Evolutionary conservation across 2,888 invertebrate species (phyloP).

Genomic region (Philonicus albiceps): DNA sequence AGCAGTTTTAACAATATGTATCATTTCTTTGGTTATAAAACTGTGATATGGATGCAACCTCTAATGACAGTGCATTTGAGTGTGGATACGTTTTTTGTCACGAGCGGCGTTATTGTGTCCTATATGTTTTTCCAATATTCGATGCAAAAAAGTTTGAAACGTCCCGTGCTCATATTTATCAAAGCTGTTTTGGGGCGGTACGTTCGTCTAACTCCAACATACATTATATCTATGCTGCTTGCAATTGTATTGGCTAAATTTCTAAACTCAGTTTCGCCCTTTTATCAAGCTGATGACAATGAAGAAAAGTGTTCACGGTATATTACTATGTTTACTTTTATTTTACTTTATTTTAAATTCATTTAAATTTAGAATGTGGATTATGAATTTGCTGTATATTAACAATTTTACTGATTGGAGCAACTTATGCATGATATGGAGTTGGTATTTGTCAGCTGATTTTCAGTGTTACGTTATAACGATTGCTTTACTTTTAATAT

Average conservation of each 20-base stretch:
- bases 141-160: slow-evolving; percentile 45
- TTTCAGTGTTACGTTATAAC: slow-evolving; percentile 50
- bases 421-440: slow-evolving; percentile 50
- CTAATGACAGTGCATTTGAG: slow-evolving; percentile 63
- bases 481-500: background rate
- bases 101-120: slow-evolving; percentile 49
- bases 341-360: background rate
- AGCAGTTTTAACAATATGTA: slow-evolving; percentile 61
- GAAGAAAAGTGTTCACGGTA: slow-evolving; percentile 61
- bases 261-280: slow-evolving; percentile 51
- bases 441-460: slow-evolving; percentile 46
- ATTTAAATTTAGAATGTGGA: slow-evolving; percentile 61
- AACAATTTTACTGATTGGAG: slow-evolving; percentile 50
- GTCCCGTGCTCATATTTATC: slow-evolving; percentile 17
- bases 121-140: slow-evolving; percentile 49
- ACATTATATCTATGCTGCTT: slow-evolving; percentile 61
- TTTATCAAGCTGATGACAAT: slow-evolving; percentile 12
- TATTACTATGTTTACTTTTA: background rate
- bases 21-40: slow-evolving; percentile 57
- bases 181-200: slow-evolving; percentile 53
- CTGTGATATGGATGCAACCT: slow-evolving; percentile 59
- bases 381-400: slow-evolving; percentile 65
- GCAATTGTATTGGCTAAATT: slow-evolving; percentile 60
- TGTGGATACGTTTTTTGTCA: slow-evolving; percentile 65
- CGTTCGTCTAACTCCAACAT: slow-evolving; percentile 52